phyloP scores from a whole-genome alignment of 1,140 invertebrate species.

The Bombus fervidus region DNA sequence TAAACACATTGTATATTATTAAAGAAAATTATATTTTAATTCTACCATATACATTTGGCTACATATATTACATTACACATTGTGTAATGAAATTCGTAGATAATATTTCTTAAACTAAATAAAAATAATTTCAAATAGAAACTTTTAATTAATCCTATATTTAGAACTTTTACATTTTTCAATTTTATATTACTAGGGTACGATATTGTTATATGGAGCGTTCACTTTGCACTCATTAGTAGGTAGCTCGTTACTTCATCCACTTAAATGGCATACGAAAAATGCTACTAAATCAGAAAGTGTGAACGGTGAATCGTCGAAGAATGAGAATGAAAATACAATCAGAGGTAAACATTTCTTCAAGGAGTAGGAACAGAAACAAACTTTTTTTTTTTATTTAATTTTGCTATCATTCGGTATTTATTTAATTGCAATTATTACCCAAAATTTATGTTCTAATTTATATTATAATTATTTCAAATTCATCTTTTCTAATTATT shows the following conservation, averaged over 20 bases:
- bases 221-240: slow-evolving; percentile 84
- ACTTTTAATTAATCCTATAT: neutral
- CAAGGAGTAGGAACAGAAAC: neutral
- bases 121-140: neutral
- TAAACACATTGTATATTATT: neutral
- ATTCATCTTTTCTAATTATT: too few species aligned
- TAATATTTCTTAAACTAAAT: neutral
- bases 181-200: slow-evolving; percentile 73
- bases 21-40: neutral
- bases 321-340: neutral
- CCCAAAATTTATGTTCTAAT: neutral
- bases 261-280: slow-evolving; percentile 84
- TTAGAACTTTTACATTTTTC: neutral
- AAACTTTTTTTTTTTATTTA: neutral
- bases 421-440: neutral
- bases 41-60: too few species aligned
- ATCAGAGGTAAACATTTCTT: slow-evolving; percentile 3
- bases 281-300: neutral
- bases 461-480: neutral
- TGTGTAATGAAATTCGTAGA: too few species aligned
- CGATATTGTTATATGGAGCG: slow-evolving; percentile 84
- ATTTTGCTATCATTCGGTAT: neutral
- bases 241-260: slow-evolving; percentile 84
- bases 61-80: neutral
- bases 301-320: neutral